Evolutionary conservation across 2,113 vertebrate genomes (phyloP).

Genomic region (Choloepus hoffmanni): DNA sequence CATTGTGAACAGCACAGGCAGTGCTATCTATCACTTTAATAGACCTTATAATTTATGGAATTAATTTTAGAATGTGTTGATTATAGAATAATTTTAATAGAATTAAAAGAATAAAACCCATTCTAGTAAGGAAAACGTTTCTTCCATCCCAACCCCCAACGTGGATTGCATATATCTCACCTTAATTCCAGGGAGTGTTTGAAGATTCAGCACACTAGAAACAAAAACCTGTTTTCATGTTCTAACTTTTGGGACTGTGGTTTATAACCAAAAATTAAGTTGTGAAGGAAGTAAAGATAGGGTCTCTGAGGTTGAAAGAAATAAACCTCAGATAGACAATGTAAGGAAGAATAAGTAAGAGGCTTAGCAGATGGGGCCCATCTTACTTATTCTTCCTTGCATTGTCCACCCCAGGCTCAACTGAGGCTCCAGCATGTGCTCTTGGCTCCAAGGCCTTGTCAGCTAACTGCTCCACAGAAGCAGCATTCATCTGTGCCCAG

Average conservation of each 20-base stretch:
- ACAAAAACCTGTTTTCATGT: neutral
- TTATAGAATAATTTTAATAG: too few relatives aligned
- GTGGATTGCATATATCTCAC: neutral
- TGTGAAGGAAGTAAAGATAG: neutral
- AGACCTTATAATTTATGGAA: neutral
- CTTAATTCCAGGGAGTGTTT: neutral
- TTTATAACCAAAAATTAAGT: neutral
- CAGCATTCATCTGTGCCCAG: neutral
- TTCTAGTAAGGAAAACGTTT: neutral
- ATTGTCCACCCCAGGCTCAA: too few relatives aligned
- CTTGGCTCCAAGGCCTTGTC: neutral
- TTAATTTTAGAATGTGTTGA: too few relatives aligned
- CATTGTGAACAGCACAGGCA: neutral
- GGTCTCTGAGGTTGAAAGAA: neutral
- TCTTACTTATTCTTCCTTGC: too few relatives aligned
- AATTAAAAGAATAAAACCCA: neutral
- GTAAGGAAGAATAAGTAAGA: neutral
- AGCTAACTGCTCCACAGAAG: neutral
- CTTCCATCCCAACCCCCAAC: neutral
- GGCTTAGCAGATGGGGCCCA: rapidly evolving
- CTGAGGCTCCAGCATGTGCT: neutral
- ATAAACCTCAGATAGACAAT: neutral
- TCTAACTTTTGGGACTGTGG: neutral
- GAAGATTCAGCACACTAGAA: neutral
- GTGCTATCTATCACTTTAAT: neutral